phyloP scores from a whole-genome alignment of 2,888 invertebrate species.

The Troglohyphantes excavatus region DNA sequence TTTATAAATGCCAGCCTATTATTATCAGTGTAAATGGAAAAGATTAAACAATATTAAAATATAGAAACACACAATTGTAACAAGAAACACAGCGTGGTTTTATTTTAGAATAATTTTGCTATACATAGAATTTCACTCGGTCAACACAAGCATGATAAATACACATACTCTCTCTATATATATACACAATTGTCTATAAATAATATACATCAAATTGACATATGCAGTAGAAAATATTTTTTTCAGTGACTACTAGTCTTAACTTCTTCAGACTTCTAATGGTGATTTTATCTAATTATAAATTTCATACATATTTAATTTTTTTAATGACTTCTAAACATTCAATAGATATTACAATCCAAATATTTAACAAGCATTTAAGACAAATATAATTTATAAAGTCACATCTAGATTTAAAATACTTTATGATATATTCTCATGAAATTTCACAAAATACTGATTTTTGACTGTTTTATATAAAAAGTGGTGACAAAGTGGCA shows the following conservation, averaged over 20 bases:
- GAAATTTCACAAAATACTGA: background rate
- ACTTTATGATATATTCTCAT: background rate
- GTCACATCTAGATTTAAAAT: conserved; percentile 1
- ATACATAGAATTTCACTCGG: conserved; percentile 24
- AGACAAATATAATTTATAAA: background rate
- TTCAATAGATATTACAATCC: background rate
- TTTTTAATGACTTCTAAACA: background rate
- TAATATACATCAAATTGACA: conserved; percentile 4
- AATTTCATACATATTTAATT: background rate
- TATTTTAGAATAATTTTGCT: conserved; percentile 36
- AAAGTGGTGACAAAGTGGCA: background rate
- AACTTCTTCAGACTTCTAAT: background rate
- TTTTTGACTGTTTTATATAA: background rate
- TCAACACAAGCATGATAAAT: background rate
- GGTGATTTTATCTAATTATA: background rate
- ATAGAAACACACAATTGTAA: no score
- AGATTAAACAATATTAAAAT: no score
- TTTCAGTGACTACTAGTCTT: background rate
- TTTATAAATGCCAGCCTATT: no score
- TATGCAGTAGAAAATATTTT: background rate
- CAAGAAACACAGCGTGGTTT: conserved; percentile 14
- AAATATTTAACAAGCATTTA: conserved; percentile 1
- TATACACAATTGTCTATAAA: background rate
- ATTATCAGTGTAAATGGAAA: no score
- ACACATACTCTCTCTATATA: background rate